These are phyloP conservation scores for Stenodera caucasica DNA, from an alignment of 2,888 invertebrate species.

Conservation along the genomic window DNA sequence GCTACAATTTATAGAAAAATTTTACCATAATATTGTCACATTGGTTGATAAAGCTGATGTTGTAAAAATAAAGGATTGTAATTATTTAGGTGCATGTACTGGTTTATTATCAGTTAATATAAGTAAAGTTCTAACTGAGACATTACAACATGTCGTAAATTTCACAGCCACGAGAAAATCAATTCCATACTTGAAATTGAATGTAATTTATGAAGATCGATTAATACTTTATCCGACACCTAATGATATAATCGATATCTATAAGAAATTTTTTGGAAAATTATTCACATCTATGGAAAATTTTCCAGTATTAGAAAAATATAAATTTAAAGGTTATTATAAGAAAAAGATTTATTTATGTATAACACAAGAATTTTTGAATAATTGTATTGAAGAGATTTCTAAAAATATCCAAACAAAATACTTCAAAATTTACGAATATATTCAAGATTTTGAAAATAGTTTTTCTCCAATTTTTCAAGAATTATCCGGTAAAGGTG, in stretches of 20 bases:
- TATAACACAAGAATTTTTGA: slow-evolving; percentile 45
- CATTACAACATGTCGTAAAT: slow-evolving; percentile 65
- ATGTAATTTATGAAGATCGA: slow-evolving; percentile 60
- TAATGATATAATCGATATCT: slow-evolving; percentile 59
- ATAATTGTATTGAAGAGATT: slow-evolving; percentile 60
- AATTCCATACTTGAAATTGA: slow-evolving; percentile 64
- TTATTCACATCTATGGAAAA: slow-evolving; percentile 33
- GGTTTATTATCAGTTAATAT: slow-evolving; percentile 63
- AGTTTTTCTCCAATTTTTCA: slow-evolving; percentile 61
- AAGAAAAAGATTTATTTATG: slow-evolving; percentile 37
- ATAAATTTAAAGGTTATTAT: slow-evolving; percentile 31
- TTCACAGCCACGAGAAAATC: slow-evolving; percentile 57
- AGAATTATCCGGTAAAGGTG: slow-evolving; percentile 33
- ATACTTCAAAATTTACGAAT: slow-evolving; percentile 61
- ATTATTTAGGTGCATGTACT: slow-evolving; percentile 39
- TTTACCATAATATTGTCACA: slow-evolving; percentile 33
- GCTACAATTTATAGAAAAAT: slow-evolving; percentile 33
- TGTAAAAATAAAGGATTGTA: slow-evolving; percentile 12
- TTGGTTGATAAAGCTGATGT: slow-evolving; percentile 30
- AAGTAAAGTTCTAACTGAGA: slow-evolving; percentile 67
- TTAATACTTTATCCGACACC: slow-evolving; percentile 64
- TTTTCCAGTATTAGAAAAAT: slow-evolving; percentile 34
- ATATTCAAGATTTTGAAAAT: slow-evolving; percentile 58
- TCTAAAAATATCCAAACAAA: slow-evolving; percentile 58
- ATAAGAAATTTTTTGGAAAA: slow-evolving; percentile 43